Evolutionary conservation across 2,888 invertebrate genomes (phyloP), one percentile per base, ranked within the genome.

Genomic region (Selenia dentaria): DNA sequence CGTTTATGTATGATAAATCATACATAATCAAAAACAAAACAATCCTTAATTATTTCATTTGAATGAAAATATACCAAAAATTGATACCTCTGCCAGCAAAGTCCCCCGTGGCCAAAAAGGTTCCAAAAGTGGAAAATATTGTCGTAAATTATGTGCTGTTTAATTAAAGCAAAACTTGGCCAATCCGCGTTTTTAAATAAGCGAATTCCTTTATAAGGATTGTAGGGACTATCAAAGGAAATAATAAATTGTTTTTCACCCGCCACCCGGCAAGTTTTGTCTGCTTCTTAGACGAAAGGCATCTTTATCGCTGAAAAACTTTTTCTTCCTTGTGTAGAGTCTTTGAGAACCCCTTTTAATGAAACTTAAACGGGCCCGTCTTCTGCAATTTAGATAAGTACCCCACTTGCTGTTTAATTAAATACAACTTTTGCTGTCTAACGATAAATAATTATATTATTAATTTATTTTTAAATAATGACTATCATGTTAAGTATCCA

Each of bases 301-400:
- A 82, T 81, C 84, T 83, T 86, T 87, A 86, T 87, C 84, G 78
- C 68, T 68, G 68, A 58, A 70, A 70, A 85, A 87, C 77, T 86
- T 86, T 85, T 87, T 83, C 79, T 76, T 74, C 67, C 64, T 70
- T 70, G 74, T 72, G 71, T 70, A 65, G 67, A 70, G 70, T 71
- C 70, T 66, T 57, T 51, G 57, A 64, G 73, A 64, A 73, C 75
- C 72, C 79, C 75, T 79, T 80, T 82, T 80, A 82, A 83, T 81
- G 77, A 79, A 83, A 83, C 80, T 83, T 79, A 78, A 84, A 83
- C 78, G 70, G 70, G 70, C 70, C 67, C 70, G 54, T 54, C 51
- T 56, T 71, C 72, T 74, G 75, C 74, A 76, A 80, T 81, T 83
- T 75, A 85, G 79, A 83, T 83, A 81, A 79, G 76, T 80, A 76